phyloP scores from a whole-genome alignment of 53 echinoderm and acorn worm species.

The Mesocentrotus franciscanus region DNA sequence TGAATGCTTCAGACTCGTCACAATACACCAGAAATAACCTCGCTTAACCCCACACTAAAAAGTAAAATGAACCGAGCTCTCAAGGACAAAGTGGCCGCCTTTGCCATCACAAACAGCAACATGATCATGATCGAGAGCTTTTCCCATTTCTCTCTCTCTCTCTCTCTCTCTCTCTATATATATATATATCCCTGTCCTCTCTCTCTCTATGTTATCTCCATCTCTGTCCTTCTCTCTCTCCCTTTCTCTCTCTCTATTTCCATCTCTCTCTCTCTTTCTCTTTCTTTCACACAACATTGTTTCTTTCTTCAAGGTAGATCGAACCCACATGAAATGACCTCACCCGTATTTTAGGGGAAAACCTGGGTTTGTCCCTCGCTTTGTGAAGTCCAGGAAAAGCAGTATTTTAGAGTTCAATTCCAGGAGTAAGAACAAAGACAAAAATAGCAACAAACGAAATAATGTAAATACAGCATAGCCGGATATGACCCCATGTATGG shows the following conservation, averaged over 20 bases:
- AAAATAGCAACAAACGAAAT: too few species aligned
- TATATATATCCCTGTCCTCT: not conserved
- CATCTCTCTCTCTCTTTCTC: too few species aligned
- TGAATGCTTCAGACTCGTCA: not conserved
- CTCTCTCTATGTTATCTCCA: not conserved
- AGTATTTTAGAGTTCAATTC: too few species aligned
- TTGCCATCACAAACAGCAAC: not conserved
- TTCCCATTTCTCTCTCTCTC: not conserved
- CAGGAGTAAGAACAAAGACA: too few species aligned
- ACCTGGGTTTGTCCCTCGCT: too few species aligned
- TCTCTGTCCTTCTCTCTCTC: not conserved
- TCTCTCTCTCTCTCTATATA: not conserved
- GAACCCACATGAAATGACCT: too few species aligned
- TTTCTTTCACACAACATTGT: too few species aligned
- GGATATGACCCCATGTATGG: too few species aligned
- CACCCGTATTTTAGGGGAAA: too few species aligned
- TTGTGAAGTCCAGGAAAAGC: too few species aligned
- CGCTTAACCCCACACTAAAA: not conserved
- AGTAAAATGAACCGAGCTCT: constrained; percentile 30
- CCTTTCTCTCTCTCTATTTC: not conserved
- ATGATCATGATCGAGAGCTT: not conserved
- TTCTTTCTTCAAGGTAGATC: too few species aligned
- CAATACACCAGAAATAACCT: constrained; percentile 8
- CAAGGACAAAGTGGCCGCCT: not conserved
- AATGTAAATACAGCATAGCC: too few species aligned